phyloP scores from a whole-genome alignment of 2,797 vertebrate species.

The Toxotes lorentzi region DNA sequence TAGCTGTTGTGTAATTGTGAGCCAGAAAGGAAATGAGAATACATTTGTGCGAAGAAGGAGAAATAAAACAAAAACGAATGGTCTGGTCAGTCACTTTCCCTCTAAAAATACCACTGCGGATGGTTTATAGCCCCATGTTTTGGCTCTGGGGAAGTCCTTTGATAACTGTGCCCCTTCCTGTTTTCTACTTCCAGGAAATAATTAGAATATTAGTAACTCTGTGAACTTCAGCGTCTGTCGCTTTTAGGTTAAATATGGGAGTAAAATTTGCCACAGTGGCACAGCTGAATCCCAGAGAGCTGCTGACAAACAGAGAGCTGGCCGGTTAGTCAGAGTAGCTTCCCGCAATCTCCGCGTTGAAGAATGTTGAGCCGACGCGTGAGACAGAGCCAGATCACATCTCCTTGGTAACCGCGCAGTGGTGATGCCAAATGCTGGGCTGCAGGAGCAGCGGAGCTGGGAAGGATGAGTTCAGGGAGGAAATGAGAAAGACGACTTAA shows the following conservation, averaged over 20 bases:
- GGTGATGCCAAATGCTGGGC: conserved; percentile 46
- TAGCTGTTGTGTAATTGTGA: neutral
- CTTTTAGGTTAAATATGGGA: conserved; percentile 8
- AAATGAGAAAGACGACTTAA: conserved; percentile 26
- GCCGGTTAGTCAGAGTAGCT: conserved; percentile 54
- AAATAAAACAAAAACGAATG: conserved; percentile 15
- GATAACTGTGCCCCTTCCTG: conserved; percentile 69
- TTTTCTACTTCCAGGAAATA: conserved; percentile 67
- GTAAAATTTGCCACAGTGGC: conserved; percentile 54
- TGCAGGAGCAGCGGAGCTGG: conserved; percentile 14
- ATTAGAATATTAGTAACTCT: conserved; percentile 66
- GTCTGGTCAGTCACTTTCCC: conserved; percentile 11
- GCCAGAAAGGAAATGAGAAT: conserved; percentile 36
- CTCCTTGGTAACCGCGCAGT: conserved; percentile 60
- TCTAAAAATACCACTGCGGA: conserved; percentile 33
- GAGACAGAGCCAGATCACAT: conserved; percentile 63
- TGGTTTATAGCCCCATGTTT: conserved; percentile 19
- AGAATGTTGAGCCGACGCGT: conserved; percentile 65
- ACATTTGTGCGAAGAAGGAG: neutral
- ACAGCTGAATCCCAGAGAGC: conserved; percentile 43
- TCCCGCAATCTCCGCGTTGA: conserved; percentile 51
- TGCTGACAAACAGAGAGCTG: conserved; percentile 50
- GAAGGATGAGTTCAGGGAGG: conserved; percentile 32
- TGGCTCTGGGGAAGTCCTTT: conserved; percentile 60
- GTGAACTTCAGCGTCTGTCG: conserved; percentile 27